Percentiles rank a stretch among this genome's conserved stretches.
These are phyloP conservation scores for Porphyrio hochstetteri DNA, from an alignment of 2,113 vertebrate species.

Conservation along the genomic window DNA sequence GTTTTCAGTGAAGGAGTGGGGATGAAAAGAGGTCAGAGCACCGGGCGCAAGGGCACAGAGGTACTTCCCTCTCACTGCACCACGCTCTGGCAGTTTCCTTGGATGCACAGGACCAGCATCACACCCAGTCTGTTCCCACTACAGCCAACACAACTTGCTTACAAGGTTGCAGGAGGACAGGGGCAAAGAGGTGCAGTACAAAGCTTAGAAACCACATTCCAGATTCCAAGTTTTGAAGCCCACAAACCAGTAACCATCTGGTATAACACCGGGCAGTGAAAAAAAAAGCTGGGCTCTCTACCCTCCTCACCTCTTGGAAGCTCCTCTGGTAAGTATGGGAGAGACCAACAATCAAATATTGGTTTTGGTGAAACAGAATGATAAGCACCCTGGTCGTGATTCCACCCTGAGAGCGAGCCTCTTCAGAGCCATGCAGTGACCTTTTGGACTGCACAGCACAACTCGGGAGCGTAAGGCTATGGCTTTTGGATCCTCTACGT, in stretches of 20 bases:
- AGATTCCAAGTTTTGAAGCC: neutral
- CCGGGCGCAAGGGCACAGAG: neutral
- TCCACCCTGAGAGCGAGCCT: neutral
- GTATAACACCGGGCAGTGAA: neutral
- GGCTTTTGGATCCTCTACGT: neutral
- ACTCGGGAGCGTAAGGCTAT: neutral
- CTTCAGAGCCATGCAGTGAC: neutral
- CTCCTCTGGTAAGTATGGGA: neutral
- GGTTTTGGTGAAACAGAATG: neutral
- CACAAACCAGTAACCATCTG: neutral
- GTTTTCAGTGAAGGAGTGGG: neutral
- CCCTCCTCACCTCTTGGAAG: neutral
- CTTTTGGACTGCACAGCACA: neutral
- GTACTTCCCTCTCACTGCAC: fast-evolving
- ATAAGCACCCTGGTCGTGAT: neutral
- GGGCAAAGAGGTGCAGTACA: neutral
- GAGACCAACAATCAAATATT: neutral
- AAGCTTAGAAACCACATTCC: neutral
- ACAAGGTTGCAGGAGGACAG: neutral
- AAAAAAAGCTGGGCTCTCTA: neutral
- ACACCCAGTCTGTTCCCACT: neutral
- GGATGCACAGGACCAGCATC: neutral
- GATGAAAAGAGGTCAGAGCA: neutral
- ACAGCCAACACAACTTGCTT: neutral
- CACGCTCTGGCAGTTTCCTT: neutral